Conservation (phyloP, 1,140 invertebrate genomes). For the Teleopsis dalmanni region DNA sequence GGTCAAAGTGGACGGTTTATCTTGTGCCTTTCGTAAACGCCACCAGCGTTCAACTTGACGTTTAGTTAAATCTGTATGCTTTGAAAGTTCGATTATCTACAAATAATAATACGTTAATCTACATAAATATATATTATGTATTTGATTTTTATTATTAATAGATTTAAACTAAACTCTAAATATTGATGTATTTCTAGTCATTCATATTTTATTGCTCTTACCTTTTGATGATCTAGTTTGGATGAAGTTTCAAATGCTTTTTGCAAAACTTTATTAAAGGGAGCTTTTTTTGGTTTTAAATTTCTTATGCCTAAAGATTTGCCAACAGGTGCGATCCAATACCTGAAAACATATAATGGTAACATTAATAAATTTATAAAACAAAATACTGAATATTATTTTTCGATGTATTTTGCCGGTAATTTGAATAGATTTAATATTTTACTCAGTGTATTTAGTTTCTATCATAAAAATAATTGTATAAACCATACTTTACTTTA, state of each 20-base stretch:
- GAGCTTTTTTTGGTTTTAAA: slow-evolving; percentile 64
- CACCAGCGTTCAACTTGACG: slow-evolving; percentile 87
- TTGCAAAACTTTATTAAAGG: slow-evolving; percentile 62
- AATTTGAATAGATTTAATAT: no score
- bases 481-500: no score
- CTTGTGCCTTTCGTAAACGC: slow-evolving; percentile 67
- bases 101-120: slow-evolving; percentile 7
- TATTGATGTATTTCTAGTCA: not conserved
- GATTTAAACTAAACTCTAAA: not conserved
- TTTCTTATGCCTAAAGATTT: slow-evolving; percentile 69
- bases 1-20: slow-evolving; percentile 79
- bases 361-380: not conserved
- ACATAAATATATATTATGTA: slow-evolving; percentile 1
- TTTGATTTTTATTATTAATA: not conserved
- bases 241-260: slow-evolving; percentile 58
- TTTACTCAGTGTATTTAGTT: no score
- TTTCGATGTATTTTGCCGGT: no score
- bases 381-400: not conserved
- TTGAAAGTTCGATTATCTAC: slow-evolving; percentile 66
- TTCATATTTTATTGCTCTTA: slow-evolving; percentile 37
- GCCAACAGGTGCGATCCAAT: slow-evolving; percentile 69
- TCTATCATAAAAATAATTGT: no score
- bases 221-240: slow-evolving; percentile 68
- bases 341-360: slow-evolving; percentile 48
- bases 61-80: slow-evolving; percentile 81